Evolutionary conservation across 2,113 vertebrate genomes (phyloP).

Genomic region (Mastomys natalensis): DNA sequence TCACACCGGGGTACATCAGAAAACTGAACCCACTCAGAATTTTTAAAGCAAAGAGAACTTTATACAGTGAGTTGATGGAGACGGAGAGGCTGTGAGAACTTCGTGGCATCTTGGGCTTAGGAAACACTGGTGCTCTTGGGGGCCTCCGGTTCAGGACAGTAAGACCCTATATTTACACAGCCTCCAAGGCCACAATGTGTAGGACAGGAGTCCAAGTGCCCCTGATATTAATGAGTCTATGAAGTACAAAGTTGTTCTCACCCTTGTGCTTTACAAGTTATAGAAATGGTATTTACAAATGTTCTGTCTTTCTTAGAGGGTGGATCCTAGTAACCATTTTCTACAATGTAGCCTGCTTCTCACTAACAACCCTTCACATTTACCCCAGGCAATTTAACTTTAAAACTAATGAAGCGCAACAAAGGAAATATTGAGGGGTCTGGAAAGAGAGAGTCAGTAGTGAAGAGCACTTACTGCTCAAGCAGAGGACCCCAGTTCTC

Average conservation of each 20-base stretch:
- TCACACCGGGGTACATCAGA: not conserved
- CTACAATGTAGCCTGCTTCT: not conserved
- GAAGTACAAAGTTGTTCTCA: not conserved
- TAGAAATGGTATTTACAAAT: not conserved
- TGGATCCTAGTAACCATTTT: not conserved
- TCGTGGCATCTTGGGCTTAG: not conserved
- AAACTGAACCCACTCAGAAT: not conserved
- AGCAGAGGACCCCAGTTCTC: not conserved
- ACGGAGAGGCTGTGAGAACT: not conserved
- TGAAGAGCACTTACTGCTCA: not conserved
- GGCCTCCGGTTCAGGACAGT: not conserved
- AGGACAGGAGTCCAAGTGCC: not conserved
- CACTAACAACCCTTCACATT: not conserved
- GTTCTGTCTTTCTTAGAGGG: not conserved
- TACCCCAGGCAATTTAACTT: not conserved
- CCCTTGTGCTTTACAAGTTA: not conserved
- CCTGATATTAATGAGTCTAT: not conserved
- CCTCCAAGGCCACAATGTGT: not conserved
- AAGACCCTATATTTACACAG: not conserved
- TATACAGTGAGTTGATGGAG: not conserved
- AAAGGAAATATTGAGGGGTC: not conserved
- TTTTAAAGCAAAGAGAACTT: constrained; percentile 7
- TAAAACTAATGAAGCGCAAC: not conserved
- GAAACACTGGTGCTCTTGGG: not conserved
- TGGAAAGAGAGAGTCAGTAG: not conserved